Conservation (phyloP, 2,797 vertebrate species). For the Catamblyrhynchus diadema region DNA sequence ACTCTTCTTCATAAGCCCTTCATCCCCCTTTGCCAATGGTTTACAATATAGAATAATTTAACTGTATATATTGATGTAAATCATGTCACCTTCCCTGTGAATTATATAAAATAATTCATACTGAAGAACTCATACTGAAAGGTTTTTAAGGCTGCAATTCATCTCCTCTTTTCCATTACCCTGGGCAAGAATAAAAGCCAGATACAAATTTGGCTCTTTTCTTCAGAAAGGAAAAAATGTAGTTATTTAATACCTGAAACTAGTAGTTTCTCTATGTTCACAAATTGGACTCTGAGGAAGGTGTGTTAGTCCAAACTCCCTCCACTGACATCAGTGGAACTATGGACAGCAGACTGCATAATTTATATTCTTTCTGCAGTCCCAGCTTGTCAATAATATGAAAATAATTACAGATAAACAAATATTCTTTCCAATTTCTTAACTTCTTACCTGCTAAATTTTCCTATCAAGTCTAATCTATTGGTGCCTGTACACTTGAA, state of each 20-base stretch:
- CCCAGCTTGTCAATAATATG: not conserved
- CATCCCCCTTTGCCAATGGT: conserved; percentile 60
- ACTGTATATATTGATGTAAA: conserved; percentile 56
- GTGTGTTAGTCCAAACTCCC: not conserved
- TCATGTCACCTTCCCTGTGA: conserved; percentile 57
- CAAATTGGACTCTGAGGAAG: not conserved
- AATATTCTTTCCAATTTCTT: not conserved
- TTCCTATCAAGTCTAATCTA: not conserved
- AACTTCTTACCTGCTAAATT: not conserved
- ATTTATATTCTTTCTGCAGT: not conserved
- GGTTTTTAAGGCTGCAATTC: conserved; percentile 46
- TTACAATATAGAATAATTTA: conserved; percentile 58
- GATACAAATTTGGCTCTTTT: conserved; percentile 21
- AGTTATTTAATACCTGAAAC: conserved; percentile 3
- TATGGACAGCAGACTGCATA: not conserved
- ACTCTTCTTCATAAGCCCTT: conserved; percentile 53
- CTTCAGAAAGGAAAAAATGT: not conserved
- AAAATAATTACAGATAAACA: not conserved
- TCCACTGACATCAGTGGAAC: not conserved
- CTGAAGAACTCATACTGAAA: conserved; percentile 8
- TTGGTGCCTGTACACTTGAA: not conserved
- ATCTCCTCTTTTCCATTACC: conserved; percentile 62
- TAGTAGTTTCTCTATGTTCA: not conserved
- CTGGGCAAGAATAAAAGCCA: conserved; percentile 47
- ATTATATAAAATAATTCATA: conserved; percentile 55